Evolutionary conservation across 2,888 invertebrate species (phyloP), one percentile per base, ranked within the genome.

Genomic region (Scrobipalpa costella): DNA sequence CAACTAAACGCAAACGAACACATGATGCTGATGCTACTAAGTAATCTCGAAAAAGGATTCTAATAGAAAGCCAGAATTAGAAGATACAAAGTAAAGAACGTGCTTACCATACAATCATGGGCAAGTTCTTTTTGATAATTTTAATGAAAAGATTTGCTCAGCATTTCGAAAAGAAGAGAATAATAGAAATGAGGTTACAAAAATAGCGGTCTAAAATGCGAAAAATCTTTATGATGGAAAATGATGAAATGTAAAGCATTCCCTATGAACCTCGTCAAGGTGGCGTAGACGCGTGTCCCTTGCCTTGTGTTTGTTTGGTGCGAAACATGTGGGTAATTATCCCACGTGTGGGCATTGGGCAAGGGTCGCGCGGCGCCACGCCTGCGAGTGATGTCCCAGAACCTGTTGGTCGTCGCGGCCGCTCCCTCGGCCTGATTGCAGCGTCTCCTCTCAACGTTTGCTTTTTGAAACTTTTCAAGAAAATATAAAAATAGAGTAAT

Each of bases 341-440:
- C 36, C 2, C 27, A 34, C 33, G 38, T 36, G n/a, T n/a, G n/a
- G n/a, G n/a, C n/a, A n/a, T n/a, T n/a, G 36, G 65, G 64, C 70
- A 72, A 70, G 67, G 71, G 70, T 72, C 47, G 47, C 74, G 77
- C 80, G 80, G 69, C 74, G 74, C 73, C 75, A 73, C 75, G n/a
- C 73, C 71, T 73, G 63, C 69, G 70, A 73, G 67, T 78, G 90
- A 88, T 90, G 90, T 90, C 90, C 86, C 89, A 85, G 71, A 90
- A 90, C 90, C 90, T 87, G 90, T 88, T 86, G 84, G 75, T 77
- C 80, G 85, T 81, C 73, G 84, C 74, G 88, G 90, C 90, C 88
- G 88, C 90, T 89, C 90, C 88, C 88, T 88, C 90, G 86, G 90
- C 90, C 88, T 90, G 90, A 90, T 75, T 89, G 91, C 91, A 91